Percentiles rank a stretch among this genome's conserved stretches.
These are phyloP conservation scores for Halyomorpha halys DNA, from an alignment of 1,140 invertebrate species.

Conservation along the genomic window DNA sequence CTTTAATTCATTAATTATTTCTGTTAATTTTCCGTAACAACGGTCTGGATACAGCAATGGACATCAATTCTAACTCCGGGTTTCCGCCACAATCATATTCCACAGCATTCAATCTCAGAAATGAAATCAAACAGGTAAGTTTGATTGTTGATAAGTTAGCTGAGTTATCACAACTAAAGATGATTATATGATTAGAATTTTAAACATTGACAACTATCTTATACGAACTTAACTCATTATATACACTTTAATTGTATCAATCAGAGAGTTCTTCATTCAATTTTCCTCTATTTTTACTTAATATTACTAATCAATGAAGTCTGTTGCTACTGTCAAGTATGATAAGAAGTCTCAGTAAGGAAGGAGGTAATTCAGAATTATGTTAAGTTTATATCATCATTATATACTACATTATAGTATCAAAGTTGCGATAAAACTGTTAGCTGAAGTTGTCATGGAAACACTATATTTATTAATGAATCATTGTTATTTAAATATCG, in stretches of 20 bases:
- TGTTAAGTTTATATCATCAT: no score
- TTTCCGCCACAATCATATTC: constrained; percentile 29
- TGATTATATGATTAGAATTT: not conserved
- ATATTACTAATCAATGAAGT: not conserved
- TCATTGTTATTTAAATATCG: no score
- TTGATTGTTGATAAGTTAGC: not conserved
- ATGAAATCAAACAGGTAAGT: constrained; percentile 30
- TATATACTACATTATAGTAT: no score
- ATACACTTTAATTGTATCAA: not conserved
- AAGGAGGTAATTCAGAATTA: no score
- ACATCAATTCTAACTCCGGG: constrained; percentile 3
- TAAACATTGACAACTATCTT: not conserved
- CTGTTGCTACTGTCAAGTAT: not conserved
- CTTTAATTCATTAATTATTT: no score
- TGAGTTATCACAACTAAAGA: no score
- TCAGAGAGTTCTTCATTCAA: not conserved
- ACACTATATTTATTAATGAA: no score
- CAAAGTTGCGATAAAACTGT: no score
- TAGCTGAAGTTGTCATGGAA: no score
- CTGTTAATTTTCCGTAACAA: no score
- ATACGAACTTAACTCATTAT: not conserved
- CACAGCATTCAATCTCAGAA: constrained; percentile 28
- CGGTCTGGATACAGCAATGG: no score
- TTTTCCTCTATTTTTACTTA: not conserved
- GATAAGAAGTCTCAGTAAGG: not conserved